Evolutionary conservation across 2,113 vertebrate genomes (phyloP), one percentile per base, ranked within the genome.

Genomic region (Thunnus maccoyii): DNA sequence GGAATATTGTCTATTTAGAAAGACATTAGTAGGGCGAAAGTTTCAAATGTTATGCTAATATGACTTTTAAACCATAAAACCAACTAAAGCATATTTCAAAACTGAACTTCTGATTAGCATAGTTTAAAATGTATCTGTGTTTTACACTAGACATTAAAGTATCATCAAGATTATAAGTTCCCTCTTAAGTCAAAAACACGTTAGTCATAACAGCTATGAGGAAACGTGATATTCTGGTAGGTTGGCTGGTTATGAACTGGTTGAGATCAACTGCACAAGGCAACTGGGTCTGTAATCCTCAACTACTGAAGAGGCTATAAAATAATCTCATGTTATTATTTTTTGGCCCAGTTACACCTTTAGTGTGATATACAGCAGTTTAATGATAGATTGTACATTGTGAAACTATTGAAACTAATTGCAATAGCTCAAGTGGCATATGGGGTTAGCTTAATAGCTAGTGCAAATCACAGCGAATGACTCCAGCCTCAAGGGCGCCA

Each of bases 391-490:
- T 7, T 8, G 48, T n/a, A 14, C 0, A 22, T 22, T 12, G 46
- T 16, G 6, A 52, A 68, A 2, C 11, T 54, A 36, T 36, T 36
- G 32, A 36, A 36, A 4, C 32, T 36, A 36, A 5, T 36, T 36
- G 32, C 32, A 5, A 6, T 36, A 36, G 32, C 32, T 36, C 5
- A 36, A 36, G 32, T 36, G 32, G 32, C 3, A 36, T 7, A 36
- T 36, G 4, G 7, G 3, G 0, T 7, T 36, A 6, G 32, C 7
- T 36, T 36, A 36, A 36, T 36, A 36, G 32, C 5, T 36, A 36
- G 22, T 22, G 22, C 2, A 57, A 9, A 78, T 94, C 90, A 79
- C 95, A 96, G 32, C 82, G 86, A 75, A 94, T 92, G 50, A 78
- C 68, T 15, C 60, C 82, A 12, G 17, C 17, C 7, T 79, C n/a